Evolutionary conservation across 2,888 invertebrate genomes (phyloP), one percentile per base, ranked within the genome.

Genomic region (Lysandra coridon): DNA sequence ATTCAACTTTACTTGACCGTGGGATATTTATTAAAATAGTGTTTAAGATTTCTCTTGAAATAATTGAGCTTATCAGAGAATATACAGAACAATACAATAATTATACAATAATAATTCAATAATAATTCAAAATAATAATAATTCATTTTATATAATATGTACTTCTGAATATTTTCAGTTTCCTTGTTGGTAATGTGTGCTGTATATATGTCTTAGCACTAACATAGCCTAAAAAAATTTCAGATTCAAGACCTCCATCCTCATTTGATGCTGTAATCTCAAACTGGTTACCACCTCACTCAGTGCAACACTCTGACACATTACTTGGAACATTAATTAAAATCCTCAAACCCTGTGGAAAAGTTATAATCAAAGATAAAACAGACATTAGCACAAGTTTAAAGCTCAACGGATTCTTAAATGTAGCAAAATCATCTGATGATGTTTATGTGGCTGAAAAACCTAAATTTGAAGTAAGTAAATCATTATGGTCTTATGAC

Each of bases 401-500:
- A 37, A 97, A 96, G 87, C 86, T 97, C 1, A 95, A 95, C 84
- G 97, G 97, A 7, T 97, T 96, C 85, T 86, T 95, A 30, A 91
- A 95, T 86, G 84, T 94, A n/a, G 84, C 82, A 5, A 88, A 88
- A 69, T 83, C 84, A 73, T 81, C 85, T 30, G 89, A 89, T 62
- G 86, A 88, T 83, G 81, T 95, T 75, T 91, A 86, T 84, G 88
- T 92, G 64, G 95, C 95, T 81, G 93, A 95, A 80, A 97, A 97
- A 88, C 97, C 97, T 4, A 95, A 95, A 83, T 97, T 97, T 92
- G 96, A 97, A 94, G 95, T 95, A 85, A 90, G 89, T 37, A 17
- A 49, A 49, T 12, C 49, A 49, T 49, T 49, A 10, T 49, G 12
- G 49, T 49, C 49, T 49, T 10, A 49, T 23, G 23, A 23, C 23